Evolutionary conservation across 2,797 vertebrate species (phyloP).

Genomic region (Miichthys miiuy): DNA sequence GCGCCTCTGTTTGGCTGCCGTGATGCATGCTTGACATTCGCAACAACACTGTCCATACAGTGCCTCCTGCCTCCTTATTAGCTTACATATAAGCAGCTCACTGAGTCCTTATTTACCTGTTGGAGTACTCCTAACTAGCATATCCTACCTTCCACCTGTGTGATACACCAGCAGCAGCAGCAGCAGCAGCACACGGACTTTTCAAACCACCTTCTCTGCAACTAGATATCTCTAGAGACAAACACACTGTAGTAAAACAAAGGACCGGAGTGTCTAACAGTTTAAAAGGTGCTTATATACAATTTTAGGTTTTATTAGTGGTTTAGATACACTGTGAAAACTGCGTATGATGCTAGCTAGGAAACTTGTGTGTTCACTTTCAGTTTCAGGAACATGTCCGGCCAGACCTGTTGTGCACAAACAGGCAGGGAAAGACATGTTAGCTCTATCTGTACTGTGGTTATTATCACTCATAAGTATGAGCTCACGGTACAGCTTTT

Average conservation of each 20-base stretch:
- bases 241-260: background rate
- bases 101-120: slow-evolving; percentile 15
- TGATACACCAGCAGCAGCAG: slow-evolving; percentile 38
- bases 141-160: slow-evolving; percentile 59
- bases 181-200: slow-evolving; percentile 35
- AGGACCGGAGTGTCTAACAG: background rate
- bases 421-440: background rate
- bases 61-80: slow-evolving; percentile 40
- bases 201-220: slow-evolving; percentile 21
- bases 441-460: background rate
- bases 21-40: slow-evolving; percentile 57
- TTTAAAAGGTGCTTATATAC: background rate
- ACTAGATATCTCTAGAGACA: slow-evolving; percentile 9
- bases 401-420: slow-evolving; percentile 42
- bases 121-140: background rate
- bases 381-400: background rate
- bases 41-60: slow-evolving; percentile 38
- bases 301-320: background rate
- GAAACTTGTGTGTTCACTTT: background rate
- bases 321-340: background rate
- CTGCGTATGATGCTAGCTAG: background rate
- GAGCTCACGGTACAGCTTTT: background rate
- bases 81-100: slow-evolving; percentile 31
- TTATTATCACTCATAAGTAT: background rate
- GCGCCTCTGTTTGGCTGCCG: slow-evolving; percentile 56